Evolutionary conservation across 2,888 invertebrate species (phyloP).

Genomic region (Prosopocoilus inquinatus): DNA sequence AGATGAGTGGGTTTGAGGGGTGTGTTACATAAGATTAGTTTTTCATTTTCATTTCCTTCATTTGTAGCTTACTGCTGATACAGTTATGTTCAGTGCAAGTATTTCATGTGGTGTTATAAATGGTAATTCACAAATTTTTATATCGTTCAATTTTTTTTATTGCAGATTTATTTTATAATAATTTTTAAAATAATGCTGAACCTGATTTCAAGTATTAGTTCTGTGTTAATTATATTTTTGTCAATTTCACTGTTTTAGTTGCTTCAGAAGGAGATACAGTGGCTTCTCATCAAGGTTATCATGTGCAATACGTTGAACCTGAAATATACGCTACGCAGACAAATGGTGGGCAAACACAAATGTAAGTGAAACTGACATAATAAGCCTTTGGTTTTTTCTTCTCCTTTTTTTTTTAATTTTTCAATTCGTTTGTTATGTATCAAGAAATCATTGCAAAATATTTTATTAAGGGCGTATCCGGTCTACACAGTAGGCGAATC

Average conservation of each 20-base stretch:
- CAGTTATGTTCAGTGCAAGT: not conserved
- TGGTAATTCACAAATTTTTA: not conserved
- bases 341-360: slow-evolving; percentile 58
- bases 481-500: slow-evolving; percentile 73
- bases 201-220: not conserved
- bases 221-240: not conserved
- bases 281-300: slow-evolving; percentile 60
- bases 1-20: slow-evolving; percentile 22
- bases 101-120: not conserved
- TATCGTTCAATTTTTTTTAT: not conserved
- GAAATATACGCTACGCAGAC: slow-evolving; percentile 61
- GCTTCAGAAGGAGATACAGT: slow-evolving; percentile 62
- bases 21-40: too few species aligned
- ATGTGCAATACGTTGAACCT: slow-evolving; percentile 75
- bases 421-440: too few species aligned
- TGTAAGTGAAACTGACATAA: slow-evolving; percentile 52
- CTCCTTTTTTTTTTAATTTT: too few species aligned
- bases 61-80: too few species aligned
- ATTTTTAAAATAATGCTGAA: not conserved
- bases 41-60: too few species aligned
- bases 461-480: slow-evolving; percentile 64
- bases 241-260: slow-evolving; percentile 33
- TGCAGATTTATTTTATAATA: not conserved
- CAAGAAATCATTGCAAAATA: not conserved
- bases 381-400: too few species aligned